A percentile compares a stretch with the other conserved stretches of the same genome.
These are phyloP conservation scores for Toxotes chatareus DNA, from an alignment of 2,113 vertebrate genomes.

Conservation along the genomic window DNA sequence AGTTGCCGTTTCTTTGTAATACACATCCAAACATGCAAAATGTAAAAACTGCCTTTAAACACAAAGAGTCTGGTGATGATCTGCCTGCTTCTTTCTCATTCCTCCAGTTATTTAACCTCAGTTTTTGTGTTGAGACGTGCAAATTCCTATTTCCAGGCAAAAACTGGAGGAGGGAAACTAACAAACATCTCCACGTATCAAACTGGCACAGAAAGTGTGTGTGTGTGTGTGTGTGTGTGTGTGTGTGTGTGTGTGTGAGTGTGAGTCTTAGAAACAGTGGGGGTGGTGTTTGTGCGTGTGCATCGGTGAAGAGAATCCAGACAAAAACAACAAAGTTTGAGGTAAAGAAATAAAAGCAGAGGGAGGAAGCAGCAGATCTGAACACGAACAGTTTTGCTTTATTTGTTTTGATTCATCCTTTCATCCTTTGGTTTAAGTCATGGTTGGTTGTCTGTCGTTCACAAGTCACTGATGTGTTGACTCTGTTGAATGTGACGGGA, in stretches of 20 bases:
- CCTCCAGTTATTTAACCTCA: slow-evolving; percentile 25
- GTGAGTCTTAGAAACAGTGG: slow-evolving; percentile 24
- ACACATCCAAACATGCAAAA: not conserved
- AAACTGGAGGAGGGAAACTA: slow-evolving; percentile 33
- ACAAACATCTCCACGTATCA: slow-evolving; percentile 33
- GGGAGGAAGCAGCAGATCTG: not conserved
- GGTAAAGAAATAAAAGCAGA: slow-evolving; percentile 13
- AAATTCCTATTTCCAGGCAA: slow-evolving; percentile 25
- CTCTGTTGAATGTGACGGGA: no score
- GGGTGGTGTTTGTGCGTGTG: slow-evolving; percentile 11
- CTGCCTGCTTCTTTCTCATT: not conserved
- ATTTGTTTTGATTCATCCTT: not conserved
- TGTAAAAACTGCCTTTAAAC: not conserved
- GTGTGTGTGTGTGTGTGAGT: not conserved
- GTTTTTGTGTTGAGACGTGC: not conserved
- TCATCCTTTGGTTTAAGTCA: not conserved
- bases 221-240: slow-evolving; percentile 5
- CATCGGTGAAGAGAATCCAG: slow-evolving; percentile 14
- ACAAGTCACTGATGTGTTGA: no score
- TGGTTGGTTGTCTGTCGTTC: no score
- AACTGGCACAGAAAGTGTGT: slow-evolving; percentile 13
- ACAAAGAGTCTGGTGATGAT: not conserved
- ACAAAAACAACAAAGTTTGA: slow-evolving; percentile 26
- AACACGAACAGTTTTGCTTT: not conserved
- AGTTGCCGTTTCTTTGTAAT: not conserved